Evolutionary conservation across 1,140 invertebrate genomes (phyloP), one percentile per base, ranked within the genome.

Genomic region (Drosophila parabipectinata): DNA sequence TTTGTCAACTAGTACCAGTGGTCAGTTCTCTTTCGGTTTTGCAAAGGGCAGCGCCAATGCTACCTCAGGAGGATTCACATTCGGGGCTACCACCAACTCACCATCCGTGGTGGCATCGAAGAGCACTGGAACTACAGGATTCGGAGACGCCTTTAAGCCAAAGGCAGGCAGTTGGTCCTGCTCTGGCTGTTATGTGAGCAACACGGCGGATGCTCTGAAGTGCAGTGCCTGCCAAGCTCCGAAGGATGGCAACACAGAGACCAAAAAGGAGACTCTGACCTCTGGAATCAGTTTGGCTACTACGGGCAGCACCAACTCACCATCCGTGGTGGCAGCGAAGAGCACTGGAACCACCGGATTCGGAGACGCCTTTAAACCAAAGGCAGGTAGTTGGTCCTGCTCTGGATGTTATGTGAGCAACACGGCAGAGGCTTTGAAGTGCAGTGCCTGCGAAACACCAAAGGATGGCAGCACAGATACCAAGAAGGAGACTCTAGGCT

Each of bases 141-240:
- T 72, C 88, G 87, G 91, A 63, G 91, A 94, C 93, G 88, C 93
- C 66, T 97, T 96, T 73, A 96, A 96, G 85, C 93, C 94, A 1
- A 93, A 94, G 24, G 84, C 92, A 24, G 95, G 94, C 9, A 94
- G 93, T 48, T 97, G 96, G 96, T 92, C 93, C 44, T 97, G 96
- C 90, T 84, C 92, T 32, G 91, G 62, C 32, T 97, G 96, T 81
- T 94, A 95, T 51, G 85, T 95, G 7, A 74, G 73, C 1, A 97
- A 97, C 83, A 85, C 92, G 4, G 82, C 79, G 9, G 89, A 92
- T 51, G 52, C 83, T 2, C 67, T 77, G 3, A 92, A 93, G 12
- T 96, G 95, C 84, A 72, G 91, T 2, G 94, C 95, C 6, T 96
- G 95, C 88, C 66, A 94, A 39, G 72, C 89, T 0, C 80, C 90